phyloP scores from a whole-genome alignment of 2,113 vertebrate species.

The Platysteira castanea region DNA sequence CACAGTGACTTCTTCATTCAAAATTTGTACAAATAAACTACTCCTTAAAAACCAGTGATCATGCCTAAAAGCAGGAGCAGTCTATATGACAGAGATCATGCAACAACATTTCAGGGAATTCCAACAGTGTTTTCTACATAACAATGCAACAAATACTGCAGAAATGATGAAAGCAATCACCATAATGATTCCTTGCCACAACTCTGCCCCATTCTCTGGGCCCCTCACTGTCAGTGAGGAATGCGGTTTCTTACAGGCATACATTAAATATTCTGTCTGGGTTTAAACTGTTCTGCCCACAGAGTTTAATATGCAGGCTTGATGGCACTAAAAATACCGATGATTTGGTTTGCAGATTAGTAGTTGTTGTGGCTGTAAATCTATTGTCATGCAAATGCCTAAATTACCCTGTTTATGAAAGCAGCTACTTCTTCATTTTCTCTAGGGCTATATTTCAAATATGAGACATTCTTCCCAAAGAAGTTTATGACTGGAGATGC shows the following conservation, averaged over 20 bases:
- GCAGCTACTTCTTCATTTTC: background rate
- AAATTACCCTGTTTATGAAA: background rate
- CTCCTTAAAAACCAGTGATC: background rate
- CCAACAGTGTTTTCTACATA: background rate
- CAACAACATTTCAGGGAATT: background rate
- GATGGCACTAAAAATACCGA: background rate
- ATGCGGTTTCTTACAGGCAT: background rate
- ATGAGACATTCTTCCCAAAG: background rate
- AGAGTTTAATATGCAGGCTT: background rate
- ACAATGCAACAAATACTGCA: background rate
- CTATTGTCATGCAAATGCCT: background rate
- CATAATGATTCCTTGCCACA: background rate
- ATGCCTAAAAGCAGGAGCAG: background rate
- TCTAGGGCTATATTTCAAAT: background rate
- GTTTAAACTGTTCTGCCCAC: background rate
- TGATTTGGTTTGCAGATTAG: background rate
- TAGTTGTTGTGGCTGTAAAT: background rate
- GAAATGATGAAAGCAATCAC: background rate
- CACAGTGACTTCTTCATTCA: background rate
- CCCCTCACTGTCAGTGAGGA: background rate
- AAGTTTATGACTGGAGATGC: background rate
- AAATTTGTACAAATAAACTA: background rate
- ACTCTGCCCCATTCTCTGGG: background rate
- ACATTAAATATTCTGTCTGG: background rate
- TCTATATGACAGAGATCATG: background rate